Evolutionary conservation across 2,797 vertebrate genomes (phyloP), one percentile per base, ranked within the genome.

Genomic region (Phrynocephalus vlangalii): DNA sequence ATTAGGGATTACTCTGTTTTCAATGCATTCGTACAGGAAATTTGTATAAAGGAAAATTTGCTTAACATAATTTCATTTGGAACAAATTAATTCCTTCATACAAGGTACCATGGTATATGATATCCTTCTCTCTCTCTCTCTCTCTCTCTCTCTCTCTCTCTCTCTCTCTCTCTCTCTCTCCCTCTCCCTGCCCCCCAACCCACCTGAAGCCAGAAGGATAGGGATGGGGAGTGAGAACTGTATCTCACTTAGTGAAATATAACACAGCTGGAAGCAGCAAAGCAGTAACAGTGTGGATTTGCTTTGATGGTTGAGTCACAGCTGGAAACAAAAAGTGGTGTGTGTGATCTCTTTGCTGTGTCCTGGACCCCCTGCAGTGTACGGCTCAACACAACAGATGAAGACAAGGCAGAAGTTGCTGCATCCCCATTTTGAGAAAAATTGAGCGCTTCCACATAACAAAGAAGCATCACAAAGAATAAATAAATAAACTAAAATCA

Each of bases 251-350:
- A 63, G 81, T 63, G 52, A 78, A 79, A 50, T 83, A 75, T 84
- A 30, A 72, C 66, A 30, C 75, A 79, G 82, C 33, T 11, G 52
- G 82, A 84, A 71, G 33, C 66, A 83, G 20, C 79, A 80, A 9
- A 44, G 26, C 26, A 56, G 22, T n/a, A 67, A 33, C n/a, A n/a
- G 26, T 50, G 1, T 28, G 28, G 20, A 72, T 88, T 80, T 71
- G 56, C 76, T 82, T 92, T 84, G 75, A 6, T 50, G n/a, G 6
- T 1, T 16, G 30, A 85, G 24, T 85, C 85, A 6, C 68, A 75
- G 13, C 71, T 88, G 73, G 73, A n/a, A 76, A 3, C 84, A 15
- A 80, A 86, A 44, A 1, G 0, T 67, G 68, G 10, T 71, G 2
- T 71, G 4, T 56, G 52, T 76, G 16, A 87, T 78, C 28, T 84